Evolutionary conservation across 2,797 vertebrate species (phyloP).

Genomic region (Staurois parvus): DNA sequence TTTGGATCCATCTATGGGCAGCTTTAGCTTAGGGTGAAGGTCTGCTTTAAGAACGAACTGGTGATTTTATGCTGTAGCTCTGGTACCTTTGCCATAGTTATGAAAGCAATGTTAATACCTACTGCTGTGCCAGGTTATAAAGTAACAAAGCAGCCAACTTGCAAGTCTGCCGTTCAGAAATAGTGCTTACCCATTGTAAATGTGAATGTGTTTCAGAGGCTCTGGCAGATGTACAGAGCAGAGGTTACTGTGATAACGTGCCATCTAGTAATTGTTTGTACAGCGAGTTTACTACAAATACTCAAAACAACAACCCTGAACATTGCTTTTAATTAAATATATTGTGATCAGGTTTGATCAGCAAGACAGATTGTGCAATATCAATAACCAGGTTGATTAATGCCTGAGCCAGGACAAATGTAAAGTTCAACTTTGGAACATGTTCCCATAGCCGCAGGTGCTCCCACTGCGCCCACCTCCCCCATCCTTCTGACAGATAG

Average conservation of each 20-base stretch:
- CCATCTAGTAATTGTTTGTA: background rate
- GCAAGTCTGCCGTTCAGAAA: constrained; percentile 7
- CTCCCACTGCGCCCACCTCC: no score
- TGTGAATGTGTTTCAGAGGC: background rate
- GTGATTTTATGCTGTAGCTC: background rate
- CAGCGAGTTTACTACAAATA: background rate
- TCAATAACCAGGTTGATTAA: no score
- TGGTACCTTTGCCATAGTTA: background rate
- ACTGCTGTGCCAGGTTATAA: background rate
- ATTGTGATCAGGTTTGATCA: background rate
- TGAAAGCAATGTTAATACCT: background rate
- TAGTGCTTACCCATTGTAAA: constrained; percentile 17
- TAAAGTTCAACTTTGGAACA: no score
- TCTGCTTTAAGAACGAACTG: no score
- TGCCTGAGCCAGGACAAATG: no score
- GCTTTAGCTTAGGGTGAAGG: no score
- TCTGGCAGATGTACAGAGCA: constrained; percentile 27
- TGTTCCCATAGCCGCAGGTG: no score
- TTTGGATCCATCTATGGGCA: no score
- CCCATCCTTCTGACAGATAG: no score
- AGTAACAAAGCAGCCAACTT: constrained; percentile 20
- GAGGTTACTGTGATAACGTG: constrained; percentile 17
- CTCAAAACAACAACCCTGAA: background rate
- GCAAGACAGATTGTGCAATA: no score
- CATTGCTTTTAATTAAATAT: background rate